phyloP scores from a whole-genome alignment of 2,113 vertebrate genomes.

The Tyrannus savana region DNA sequence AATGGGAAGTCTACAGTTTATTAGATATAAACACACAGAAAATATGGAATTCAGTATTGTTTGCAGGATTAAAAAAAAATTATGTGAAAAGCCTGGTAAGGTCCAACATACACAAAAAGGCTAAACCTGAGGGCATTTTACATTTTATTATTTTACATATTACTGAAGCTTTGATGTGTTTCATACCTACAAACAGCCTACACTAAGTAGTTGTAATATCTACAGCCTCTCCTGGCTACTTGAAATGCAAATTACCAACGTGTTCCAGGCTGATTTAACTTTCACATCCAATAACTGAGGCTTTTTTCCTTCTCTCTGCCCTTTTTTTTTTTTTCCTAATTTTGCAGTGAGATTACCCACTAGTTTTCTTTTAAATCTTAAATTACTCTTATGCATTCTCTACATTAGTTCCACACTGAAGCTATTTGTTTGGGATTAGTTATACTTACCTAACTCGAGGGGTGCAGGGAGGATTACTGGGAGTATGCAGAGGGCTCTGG shows the following conservation, averaged over 20 bases:
- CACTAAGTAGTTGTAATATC: background rate
- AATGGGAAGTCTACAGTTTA: background rate
- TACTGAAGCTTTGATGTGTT: background rate
- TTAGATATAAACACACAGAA: background rate
- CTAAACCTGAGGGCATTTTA: background rate
- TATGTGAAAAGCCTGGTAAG: background rate
- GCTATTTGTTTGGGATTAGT: constrained; percentile 68
- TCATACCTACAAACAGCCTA: background rate
- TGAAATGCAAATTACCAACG: constrained; percentile 41
- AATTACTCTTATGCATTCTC: constrained; percentile 50
- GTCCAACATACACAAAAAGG: background rate
- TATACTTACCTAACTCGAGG: constrained; percentile 36
- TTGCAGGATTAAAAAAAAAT: background rate
- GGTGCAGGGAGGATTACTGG: constrained; percentile 40
- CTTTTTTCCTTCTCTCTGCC: background rate
- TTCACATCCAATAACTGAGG: background rate
- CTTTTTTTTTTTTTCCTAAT: background rate
- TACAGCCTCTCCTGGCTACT: background rate
- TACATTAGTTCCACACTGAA: constrained; percentile 47
- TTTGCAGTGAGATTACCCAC: constrained; percentile 5
- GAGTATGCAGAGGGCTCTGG: constrained; percentile 60
- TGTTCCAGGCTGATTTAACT: background rate
- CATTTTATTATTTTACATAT: background rate
- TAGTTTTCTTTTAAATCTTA: constrained; percentile 47
- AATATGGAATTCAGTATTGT: background rate